Evolutionary conservation across 2,888 invertebrate species (phyloP), one percentile per base, ranked within the genome.

Genomic region (Orthonychiurus folsomi): DNA sequence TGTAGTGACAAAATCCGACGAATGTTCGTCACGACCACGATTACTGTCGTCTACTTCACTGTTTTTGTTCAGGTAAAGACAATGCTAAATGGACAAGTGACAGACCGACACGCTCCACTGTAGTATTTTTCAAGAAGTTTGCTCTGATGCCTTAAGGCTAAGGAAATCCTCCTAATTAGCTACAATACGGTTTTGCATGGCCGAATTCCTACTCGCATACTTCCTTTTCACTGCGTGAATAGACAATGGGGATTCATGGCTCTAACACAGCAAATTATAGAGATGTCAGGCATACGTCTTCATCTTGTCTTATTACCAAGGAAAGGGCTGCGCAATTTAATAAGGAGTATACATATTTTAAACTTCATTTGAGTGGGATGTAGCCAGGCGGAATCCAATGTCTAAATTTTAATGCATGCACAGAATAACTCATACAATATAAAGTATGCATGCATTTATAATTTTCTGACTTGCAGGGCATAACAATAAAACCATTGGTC

Each of bases 401-500:
- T 48, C 48, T n/a, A 48, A 12, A 48, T 15, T 15, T 48, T 48
- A 48, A 48, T 48, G n/a, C n/a, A n/a, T 48, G 48, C 48, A 48
- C n/a, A n/a, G 48, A 15, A n/a, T 12, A 48, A 12, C 48, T 48
- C 48, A n/a, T 48, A 48, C 48, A 48, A n/a, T 48, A 48, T n/a
- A n/a, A n/a, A 12, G 48, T 48, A 48, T 48, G 48, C 48, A n/a
- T n/a, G 48, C n/a, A n/a, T n/a, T 48, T 12, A 48, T 48, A 48
- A 48, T 48, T n/a, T 48, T 12, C n/a, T 48, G n/a, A 48, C n/a
- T 48, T 63, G 9, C 76, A 86, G 85, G 97, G 97, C 66, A 95
- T 96, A 74, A 94, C 96, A n/a, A 96, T 97, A 75, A 96, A 96
- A 76, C 96, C 96, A 12, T 82, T 97, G 66, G 96, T 97, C 18